Evolutionary conservation across 2,888 invertebrate genomes (phyloP).

Genomic region (Eristalinus sepulchralis): DNA sequence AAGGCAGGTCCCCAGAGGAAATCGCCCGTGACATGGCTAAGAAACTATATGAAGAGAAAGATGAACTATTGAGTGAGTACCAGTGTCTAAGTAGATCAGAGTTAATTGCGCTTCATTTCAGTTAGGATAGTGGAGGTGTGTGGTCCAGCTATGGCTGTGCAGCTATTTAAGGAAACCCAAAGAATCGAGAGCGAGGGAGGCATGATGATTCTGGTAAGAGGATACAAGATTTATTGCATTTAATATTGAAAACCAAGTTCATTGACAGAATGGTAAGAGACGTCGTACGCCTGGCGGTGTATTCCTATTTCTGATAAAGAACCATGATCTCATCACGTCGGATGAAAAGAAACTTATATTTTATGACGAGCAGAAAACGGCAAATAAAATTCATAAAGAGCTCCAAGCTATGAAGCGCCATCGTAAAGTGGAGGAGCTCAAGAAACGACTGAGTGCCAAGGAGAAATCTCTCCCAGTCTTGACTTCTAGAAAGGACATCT

Average conservation of each 20-base stretch:
- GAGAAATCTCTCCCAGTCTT: slow-evolving; percentile 78
- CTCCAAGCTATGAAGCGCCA: slow-evolving; percentile 83
- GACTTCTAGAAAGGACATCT: slow-evolving; percentile 76
- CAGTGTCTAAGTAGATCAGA: not conserved
- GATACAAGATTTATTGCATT: too few relatives aligned
- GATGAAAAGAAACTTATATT: slow-evolving; percentile 87
- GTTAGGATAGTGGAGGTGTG: slow-evolving; percentile 87
- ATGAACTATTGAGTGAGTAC: slow-evolving; percentile 86
- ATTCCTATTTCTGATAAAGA: slow-evolving; percentile 90
- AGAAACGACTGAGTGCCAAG: slow-evolving; percentile 82
- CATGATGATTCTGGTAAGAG: slow-evolving; percentile 89
- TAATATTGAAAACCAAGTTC: not conserved
- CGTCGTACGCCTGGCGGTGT: slow-evolving; percentile 94
- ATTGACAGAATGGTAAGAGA: slow-evolving; percentile 85
- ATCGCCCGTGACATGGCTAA: slow-evolving; percentile 87
- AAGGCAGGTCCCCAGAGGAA: slow-evolving; percentile 75
- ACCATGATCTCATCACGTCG: slow-evolving; percentile 85
- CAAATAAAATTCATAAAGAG: slow-evolving; percentile 83
- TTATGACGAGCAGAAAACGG: slow-evolving; percentile 84
- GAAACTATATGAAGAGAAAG: slow-evolving; percentile 88
- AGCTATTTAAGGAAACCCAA: slow-evolving; percentile 90
- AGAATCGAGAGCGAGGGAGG: slow-evolving; percentile 91
- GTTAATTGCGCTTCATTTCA: slow-evolving; percentile 75
- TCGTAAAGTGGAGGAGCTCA: slow-evolving; percentile 86
- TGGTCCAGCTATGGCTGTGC: slow-evolving; percentile 88